Evolutionary conservation across 2,888 invertebrate species (phyloP), one percentile per base, ranked within the genome.

Genomic region (Punctoribates punctum): DNA sequence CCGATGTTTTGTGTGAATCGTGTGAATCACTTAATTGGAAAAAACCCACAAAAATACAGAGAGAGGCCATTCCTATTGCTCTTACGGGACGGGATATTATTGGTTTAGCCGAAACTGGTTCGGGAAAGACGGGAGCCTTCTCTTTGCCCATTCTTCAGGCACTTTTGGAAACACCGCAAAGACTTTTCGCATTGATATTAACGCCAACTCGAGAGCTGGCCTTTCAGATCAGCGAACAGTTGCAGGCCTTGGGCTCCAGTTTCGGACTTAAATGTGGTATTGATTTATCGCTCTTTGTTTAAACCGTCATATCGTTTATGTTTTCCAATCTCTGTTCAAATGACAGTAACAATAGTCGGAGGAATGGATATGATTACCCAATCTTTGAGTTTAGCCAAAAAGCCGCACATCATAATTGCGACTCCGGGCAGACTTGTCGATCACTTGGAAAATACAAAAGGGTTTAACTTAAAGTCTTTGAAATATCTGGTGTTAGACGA

Each of bases 331-430:
- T 51, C 17, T 27, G 13, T 25, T n/a, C 5, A 8, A 13, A 11
- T 27, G 4, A 75, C 80, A 84, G 94, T 91, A 75, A 97, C 98
- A 0, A 91, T 99, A 82, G 98, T 99, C 4, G 99, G 99, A 70
- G 99, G 99, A 0, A 95, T 98, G 89, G 98, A 99, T 83, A 97
- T 97, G 95, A 92, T 94, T 82, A 90, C 94, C 0, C 99, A 99
- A 83, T 89, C 94, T 0, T 85, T 97, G 77, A 88, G 90, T 81
- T 85, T 99, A 73, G 94, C 94, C 0, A 97, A 96, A 84, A 96
- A 97, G 81, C 99, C 99, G 0, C 99, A 99, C 83, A 90, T 99
- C 80, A 89, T 99, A 78, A 93, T 99, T 60, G 97, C 97, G 0
- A 99, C 99, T 0, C 98, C 98, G 0, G 98, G 98, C 9, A 86